Conservation (phyloP, 2,797 vertebrate genomes). For the Platyrinchus mystaceus region DNA sequence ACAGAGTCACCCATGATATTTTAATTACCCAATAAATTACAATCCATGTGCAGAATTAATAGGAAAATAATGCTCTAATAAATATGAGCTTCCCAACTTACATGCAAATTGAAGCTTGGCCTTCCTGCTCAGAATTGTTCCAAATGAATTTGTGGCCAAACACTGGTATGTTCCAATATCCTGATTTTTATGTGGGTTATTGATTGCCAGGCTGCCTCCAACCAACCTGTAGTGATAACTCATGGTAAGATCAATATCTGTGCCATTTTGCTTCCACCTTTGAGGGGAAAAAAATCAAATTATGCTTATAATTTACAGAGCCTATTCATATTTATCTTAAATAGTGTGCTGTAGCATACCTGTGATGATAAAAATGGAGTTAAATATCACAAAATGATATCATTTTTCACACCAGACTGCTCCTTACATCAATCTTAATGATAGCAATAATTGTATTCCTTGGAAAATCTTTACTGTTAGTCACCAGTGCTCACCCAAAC, state of each 20-base stretch:
- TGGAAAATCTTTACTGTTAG: constrained; percentile 17
- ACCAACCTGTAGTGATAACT: constrained; percentile 76
- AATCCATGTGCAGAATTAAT: constrained; percentile 23
- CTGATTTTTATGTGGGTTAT: constrained; percentile 68
- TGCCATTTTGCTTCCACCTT: constrained; percentile 79
- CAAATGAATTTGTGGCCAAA: constrained; percentile 77
- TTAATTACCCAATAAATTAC: constrained; percentile 38
- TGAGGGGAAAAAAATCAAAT: constrained; percentile 67
- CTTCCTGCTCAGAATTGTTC: constrained; percentile 74
- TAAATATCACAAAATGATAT: neutral
- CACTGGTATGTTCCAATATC: constrained; percentile 77
- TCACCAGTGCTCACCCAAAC: neutral
- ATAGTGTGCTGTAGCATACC: constrained; percentile 23
- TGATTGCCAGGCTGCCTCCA: constrained; percentile 75
- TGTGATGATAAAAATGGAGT: constrained; percentile 36
- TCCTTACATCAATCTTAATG: constrained; percentile 47
- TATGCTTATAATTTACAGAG: constrained; percentile 54
- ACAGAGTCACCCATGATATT: neutral
- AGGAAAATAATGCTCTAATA: constrained; percentile 22
- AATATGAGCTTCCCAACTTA: constrained; percentile 62
- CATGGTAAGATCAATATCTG: constrained; percentile 75
- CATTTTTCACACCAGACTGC: constrained; percentile 20
- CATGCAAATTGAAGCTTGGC: constrained; percentile 78
- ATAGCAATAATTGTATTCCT: neutral
- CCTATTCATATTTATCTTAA: constrained; percentile 51